A percentile compares a stretch with the other conserved stretches of the same genome.
These are phyloP conservation scores for Illadopsis cleaveri DNA, from an alignment of 2,113 vertebrate genomes.

Conservation along the genomic window DNA sequence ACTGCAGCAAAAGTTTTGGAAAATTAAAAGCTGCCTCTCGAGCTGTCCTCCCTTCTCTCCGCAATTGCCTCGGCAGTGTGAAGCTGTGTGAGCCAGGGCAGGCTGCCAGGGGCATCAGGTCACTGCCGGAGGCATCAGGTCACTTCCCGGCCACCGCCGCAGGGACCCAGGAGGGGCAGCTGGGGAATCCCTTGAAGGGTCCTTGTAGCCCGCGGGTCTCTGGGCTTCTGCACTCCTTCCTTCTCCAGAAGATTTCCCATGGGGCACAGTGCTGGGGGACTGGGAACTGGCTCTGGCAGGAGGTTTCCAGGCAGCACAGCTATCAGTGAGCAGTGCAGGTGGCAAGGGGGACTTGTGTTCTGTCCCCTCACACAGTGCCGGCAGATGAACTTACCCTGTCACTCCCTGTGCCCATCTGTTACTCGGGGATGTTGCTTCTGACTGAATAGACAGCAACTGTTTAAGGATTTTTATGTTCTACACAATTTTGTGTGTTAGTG, in stretches of 20 bases:
- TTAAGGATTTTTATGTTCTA: not conserved
- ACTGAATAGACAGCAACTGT: not conserved
- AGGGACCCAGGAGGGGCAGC: accelerated
- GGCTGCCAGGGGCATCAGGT: not conserved
- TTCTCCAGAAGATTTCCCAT: accelerated
- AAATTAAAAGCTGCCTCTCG: not conserved
- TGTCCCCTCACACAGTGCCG: not conserved
- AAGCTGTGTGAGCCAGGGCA: not conserved
- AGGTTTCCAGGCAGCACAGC: not conserved
- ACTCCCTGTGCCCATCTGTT: not conserved
- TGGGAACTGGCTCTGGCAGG: not conserved
- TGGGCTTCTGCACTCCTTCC: not conserved
- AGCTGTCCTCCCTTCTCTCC: not conserved
- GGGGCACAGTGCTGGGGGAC: accelerated
- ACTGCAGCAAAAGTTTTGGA: not conserved
- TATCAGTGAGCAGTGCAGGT: not conserved
- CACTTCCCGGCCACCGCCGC: accelerated
- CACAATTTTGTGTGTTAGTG: not conserved
- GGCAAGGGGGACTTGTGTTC: not conserved
- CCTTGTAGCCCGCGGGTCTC: accelerated
- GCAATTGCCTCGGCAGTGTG: accelerated
- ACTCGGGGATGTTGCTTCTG: not conserved
- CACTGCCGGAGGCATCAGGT: not conserved
- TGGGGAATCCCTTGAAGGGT: not conserved
- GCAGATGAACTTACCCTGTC: accelerated